Conservation (phyloP, 2,888 invertebrate genomes). For the Nowickia ferox region DNA sequence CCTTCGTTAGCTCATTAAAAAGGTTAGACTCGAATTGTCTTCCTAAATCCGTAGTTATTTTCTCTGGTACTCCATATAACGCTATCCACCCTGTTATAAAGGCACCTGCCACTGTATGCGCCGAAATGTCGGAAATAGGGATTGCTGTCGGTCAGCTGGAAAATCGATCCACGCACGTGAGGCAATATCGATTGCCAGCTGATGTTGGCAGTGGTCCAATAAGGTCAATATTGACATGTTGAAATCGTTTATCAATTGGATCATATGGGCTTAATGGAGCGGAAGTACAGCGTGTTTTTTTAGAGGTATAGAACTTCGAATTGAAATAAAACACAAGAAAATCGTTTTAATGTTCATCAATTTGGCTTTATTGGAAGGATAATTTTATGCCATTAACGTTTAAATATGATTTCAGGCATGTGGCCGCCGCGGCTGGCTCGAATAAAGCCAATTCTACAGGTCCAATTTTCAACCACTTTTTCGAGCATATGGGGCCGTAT, state of each 20-base stretch:
- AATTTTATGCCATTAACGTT: no score
- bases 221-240: constrained; percentile 81
- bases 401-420: no score
- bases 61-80: constrained; percentile 60
- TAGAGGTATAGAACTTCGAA: no score
- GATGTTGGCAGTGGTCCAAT: constrained; percentile 72
- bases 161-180: constrained; percentile 72
- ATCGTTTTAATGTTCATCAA: no score
- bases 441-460: no score
- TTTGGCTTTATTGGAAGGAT: no score
- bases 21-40: constrained; percentile 66
- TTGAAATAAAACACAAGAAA: no score
- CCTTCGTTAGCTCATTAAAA: constrained; percentile 55
- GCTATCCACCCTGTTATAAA: constrained; percentile 38
- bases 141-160: constrained; percentile 32
- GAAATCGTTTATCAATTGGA: constrained; percentile 72
- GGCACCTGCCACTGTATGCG: neutral
- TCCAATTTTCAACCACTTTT: no score
- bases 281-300: no score
- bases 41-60: constrained; percentile 65
- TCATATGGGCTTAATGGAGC: constrained; percentile 11
- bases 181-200: constrained; percentile 77
- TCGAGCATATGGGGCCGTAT: no score
- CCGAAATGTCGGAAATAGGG: neutral
- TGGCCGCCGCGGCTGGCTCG: no score